Evolutionary conservation across 1,140 invertebrate species (phyloP).

Genomic region (Harpegnathos saltator): DNA sequence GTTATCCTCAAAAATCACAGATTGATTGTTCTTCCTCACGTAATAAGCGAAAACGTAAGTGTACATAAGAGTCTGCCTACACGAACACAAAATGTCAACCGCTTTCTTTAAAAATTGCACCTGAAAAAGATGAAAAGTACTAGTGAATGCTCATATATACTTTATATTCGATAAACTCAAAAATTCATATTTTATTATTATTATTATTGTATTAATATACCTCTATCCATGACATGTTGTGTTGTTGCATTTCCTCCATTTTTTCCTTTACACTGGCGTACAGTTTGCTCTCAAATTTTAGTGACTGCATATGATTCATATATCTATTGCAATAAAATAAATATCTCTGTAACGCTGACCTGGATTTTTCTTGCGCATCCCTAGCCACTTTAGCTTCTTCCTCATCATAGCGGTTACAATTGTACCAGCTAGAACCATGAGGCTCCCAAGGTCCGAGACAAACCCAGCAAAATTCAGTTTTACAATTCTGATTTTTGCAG

Average conservation of each 20-base stretch:
- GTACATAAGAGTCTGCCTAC: slow-evolving; percentile 99
- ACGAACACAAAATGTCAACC: slow-evolving; percentile 98
- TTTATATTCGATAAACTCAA: not conserved
- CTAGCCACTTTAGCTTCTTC: slow-evolving; percentile 98
- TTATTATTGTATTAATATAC: slow-evolving; percentile 84
- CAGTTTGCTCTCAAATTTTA: slow-evolving; percentile 99
- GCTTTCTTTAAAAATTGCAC: slow-evolving; percentile 99
- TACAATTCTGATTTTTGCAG: slow-evolving; percentile 99
- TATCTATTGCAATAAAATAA: slow-evolving; percentile 99
- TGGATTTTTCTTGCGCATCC: slow-evolving; percentile 97
- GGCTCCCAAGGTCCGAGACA: slow-evolving; percentile 99
- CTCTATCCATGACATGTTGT: slow-evolving; percentile 99
- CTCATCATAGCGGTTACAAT: slow-evolving; percentile 99
- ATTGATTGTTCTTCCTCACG: slow-evolving; percentile 98
- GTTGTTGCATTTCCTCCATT: slow-evolving; percentile 99
- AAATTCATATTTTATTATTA: not conserved
- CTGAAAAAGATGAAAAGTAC: slow-evolving; percentile 82
- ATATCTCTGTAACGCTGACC: slow-evolving; percentile 96
- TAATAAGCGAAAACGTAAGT: slow-evolving; percentile 99
- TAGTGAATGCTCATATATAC: slow-evolving; percentile 6
- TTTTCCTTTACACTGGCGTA: slow-evolving; percentile 98
- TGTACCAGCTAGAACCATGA: slow-evolving; percentile 99
- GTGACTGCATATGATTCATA: slow-evolving; percentile 99
- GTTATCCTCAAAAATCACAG: slow-evolving; percentile 99
- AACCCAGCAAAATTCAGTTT: slow-evolving; percentile 99